These are phyloP conservation scores for Ormyrus labotus DNA, from an alignment of 2,888 invertebrate genomes.

Conservation along the genomic window DNA sequence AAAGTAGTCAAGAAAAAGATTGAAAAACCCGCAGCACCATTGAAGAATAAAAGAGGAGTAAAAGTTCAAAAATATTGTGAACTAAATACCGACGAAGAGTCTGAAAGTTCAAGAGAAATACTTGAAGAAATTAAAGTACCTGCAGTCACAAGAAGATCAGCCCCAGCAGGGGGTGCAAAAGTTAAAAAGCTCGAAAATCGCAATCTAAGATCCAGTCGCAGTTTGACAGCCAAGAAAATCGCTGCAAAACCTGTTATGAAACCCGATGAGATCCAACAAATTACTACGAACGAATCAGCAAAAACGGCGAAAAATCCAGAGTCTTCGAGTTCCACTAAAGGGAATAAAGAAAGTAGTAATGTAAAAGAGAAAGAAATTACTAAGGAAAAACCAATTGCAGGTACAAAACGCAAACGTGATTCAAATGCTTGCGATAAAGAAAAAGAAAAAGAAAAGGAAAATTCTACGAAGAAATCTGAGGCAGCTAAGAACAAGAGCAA, in stretches of 20 bases:
- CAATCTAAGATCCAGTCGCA: slow-evolving; percentile 64
- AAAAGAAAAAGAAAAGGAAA: slow-evolving; percentile 50
- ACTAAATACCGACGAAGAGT: slow-evolving; percentile 69
- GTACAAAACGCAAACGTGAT: slow-evolving; percentile 54
- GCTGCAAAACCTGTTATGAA: neutral
- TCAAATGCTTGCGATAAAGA: slow-evolving; percentile 53
- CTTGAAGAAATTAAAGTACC: slow-evolving; percentile 60
- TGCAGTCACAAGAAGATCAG: slow-evolving; percentile 21
- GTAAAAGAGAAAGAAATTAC: slow-evolving; percentile 35
- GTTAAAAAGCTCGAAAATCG: slow-evolving; percentile 60
- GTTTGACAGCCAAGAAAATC: slow-evolving; percentile 13
- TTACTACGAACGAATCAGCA: neutral
- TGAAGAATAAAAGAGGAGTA: slow-evolving; percentile 65
- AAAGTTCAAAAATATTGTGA: slow-evolving; percentile 69
- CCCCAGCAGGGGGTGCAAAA: neutral
- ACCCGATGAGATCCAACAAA: slow-evolving; percentile 2
- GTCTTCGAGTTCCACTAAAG: neutral
- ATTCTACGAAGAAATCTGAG: slow-evolving; percentile 35
- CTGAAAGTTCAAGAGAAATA: slow-evolving; percentile 65
- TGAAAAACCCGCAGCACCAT: neutral
- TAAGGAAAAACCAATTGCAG: slow-evolving; percentile 14
- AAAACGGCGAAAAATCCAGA: slow-evolving; percentile 23
- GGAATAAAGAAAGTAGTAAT: slow-evolving; percentile 4
- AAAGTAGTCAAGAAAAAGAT: slow-evolving; percentile 42
- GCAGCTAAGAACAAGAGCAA: slow-evolving; percentile 33